Conservation (phyloP, 2,113 vertebrate species). For the Polypterus senegalus region DNA sequence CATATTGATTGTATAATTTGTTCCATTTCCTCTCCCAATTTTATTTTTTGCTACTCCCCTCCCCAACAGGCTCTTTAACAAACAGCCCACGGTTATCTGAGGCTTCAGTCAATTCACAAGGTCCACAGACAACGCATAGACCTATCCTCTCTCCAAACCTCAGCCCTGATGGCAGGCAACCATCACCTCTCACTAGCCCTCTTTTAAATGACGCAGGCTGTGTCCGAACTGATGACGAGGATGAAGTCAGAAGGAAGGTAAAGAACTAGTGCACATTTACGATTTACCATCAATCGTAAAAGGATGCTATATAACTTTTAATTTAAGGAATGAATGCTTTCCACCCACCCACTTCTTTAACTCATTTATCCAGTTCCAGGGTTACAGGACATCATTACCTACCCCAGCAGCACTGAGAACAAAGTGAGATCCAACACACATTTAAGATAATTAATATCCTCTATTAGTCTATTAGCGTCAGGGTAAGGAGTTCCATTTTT, state of each 20-base stretch:
- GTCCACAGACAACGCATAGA: conserved; percentile 61
- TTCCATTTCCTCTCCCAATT: conserved; percentile 1
- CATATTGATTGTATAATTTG: conserved; percentile 27
- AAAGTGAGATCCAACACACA: no score
- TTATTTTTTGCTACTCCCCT: conserved; percentile 10
- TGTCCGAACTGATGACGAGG: conserved; percentile 79
- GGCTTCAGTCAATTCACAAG: conserved; percentile 68
- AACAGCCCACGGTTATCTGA: conserved; percentile 74
- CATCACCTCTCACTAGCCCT: conserved; percentile 83
- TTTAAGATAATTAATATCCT: no score
- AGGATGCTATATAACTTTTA: no score
- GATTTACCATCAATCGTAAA: no score
- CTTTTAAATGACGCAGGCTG: conserved; percentile 73
- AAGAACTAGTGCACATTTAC: no score
- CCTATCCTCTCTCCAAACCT: conserved; percentile 63
- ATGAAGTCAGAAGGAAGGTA: conserved; percentile 86
- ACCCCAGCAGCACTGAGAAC: no score
- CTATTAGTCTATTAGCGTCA: no score
- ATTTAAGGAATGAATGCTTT: no score
- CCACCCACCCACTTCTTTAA: no score
- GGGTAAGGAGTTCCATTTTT: no score
- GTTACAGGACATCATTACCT: no score
- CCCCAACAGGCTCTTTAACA: conserved; percentile 56
- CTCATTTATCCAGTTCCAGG: no score
- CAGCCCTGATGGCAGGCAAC: conserved; percentile 72